These are phyloP conservation scores for Clitarchus hookeri DNA, from an alignment of 2,888 invertebrate genomes.

Conservation along the genomic window DNA sequence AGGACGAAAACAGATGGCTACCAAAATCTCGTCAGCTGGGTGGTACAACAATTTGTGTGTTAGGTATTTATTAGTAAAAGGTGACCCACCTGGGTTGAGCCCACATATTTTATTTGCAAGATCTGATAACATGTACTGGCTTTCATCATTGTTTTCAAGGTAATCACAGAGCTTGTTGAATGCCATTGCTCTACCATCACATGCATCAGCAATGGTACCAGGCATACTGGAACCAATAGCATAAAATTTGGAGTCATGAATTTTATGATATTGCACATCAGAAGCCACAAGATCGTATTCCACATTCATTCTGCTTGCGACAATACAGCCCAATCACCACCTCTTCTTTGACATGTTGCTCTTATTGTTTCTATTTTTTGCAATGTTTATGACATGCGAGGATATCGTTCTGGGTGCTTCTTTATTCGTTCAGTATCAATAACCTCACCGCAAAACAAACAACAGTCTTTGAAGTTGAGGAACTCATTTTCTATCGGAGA, in stretches of 20 bases:
- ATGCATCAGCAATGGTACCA: background rate
- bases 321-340: background rate
- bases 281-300: background rate
- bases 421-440: background rate
- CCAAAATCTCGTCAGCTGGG: background rate
- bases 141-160: background rate
- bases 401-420: background rate
- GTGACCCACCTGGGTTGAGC: background rate
- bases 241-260: background rate
- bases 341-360: background rate
- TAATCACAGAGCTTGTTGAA: background rate
- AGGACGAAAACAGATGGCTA: too few relatives aligned
- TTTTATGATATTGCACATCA: background rate
- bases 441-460: background rate
- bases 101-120: background rate
- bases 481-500: background rate
- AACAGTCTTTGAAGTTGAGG: background rate
- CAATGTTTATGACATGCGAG: background rate
- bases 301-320: background rate
- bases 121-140: background rate
- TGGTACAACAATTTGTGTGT: background rate
- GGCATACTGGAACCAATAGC: background rate
- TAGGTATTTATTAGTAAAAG: background rate
- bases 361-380: background rate
- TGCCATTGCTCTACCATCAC: background rate